Evolutionary conservation across 2,888 invertebrate genomes (phyloP), one percentile per base, ranked within the genome.

Genomic region (Drosophila atripex): DNA sequence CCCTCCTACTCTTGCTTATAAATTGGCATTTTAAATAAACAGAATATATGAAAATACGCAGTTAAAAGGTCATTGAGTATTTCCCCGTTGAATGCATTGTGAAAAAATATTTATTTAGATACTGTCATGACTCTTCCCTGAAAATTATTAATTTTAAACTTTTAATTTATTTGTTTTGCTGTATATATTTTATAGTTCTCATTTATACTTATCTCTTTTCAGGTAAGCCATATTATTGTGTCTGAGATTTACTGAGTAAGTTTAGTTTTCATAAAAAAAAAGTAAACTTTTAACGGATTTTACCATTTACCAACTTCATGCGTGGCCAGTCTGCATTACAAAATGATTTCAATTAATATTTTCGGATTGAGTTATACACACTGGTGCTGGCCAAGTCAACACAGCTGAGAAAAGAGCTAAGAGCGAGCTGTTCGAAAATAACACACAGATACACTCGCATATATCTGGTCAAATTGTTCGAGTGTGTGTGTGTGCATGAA

Each of bases 391-490:
- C 65, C 51, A 64, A 64, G 63, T 64, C 51, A 64, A 38, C 65
- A 38, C 65, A 64, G 65, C 65, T 64, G 65, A 38, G 41, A 28
- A 32, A 32, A 35, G 35, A 50, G 64, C 25, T 18, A 76, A 78
- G 78, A 83, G 88, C 74, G 74, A 73, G 70, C 64, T 73, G 58
- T 72, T 75, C 46, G 66, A 77, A 86, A 77, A 83, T 77, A 68
- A 83, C 47, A 53, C 45, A 52, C 25, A 30, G 9, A 53, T 56
- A 28, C 59, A 18, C 35, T 41, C 59, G 25, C 50, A 32, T 41
- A 28, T 71, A 47, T 50, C 38, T 70, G 25, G 11, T 53, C 30
- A 14, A 39, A 41, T 16, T 3, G 35, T 45, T 14, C 61, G 50
- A 78, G 57, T 57, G 43, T 59, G 61, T 63, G 43, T 59, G 56